Percentiles rank a stretch among this genome's conserved stretches.
These are phyloP conservation scores for Pseudolaguvia tuberculata DNA, from an alignment of 2,113 vertebrate species.

Conservation along the genomic window DNA sequence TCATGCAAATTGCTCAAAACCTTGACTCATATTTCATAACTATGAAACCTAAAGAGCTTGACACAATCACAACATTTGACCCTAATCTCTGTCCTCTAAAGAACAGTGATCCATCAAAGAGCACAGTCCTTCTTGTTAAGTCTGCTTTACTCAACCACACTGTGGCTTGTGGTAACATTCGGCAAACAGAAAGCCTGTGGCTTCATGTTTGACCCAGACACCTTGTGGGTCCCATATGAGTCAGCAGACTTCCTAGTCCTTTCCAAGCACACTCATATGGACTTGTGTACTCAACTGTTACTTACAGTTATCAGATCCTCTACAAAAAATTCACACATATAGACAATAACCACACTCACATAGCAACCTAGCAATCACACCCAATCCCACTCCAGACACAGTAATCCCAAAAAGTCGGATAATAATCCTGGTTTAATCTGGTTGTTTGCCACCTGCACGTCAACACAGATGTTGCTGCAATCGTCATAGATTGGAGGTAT, in stretches of 20 bases:
- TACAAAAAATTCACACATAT: conserved; percentile 30
- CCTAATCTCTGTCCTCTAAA: neutral
- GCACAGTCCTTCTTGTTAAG: conserved; percentile 2
- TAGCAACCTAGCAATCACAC: conserved; percentile 66
- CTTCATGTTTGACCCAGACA: conserved; percentile 36
- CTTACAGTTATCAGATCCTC: conserved; percentile 22
- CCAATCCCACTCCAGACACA: conserved; percentile 67
- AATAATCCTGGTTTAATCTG: conserved; percentile 73
- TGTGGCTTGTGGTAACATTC: conserved; percentile 30
- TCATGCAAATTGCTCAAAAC: conserved; percentile 7
- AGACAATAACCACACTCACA: conserved; percentile 31
- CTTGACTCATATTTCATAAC: neutral
- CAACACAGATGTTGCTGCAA: conserved; percentile 61
- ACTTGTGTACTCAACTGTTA: conserved; percentile 23
- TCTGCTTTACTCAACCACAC: conserved; percentile 25
- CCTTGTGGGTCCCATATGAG: conserved; percentile 45
- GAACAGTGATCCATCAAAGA: conserved; percentile 9
- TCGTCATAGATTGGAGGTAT: conserved; percentile 64
- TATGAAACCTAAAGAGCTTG: neutral
- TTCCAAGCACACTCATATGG: conserved; percentile 34
- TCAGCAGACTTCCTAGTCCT: conserved; percentile 47
- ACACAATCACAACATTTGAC: neutral
- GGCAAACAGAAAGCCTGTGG: conserved; percentile 41
- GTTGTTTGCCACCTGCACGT: conserved; percentile 63
- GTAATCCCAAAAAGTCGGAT: conserved; percentile 66